Base-by-base conservation (phyloP, 2,797 vertebrate species). In the Anabacerthia variegaticeps region DNA sequence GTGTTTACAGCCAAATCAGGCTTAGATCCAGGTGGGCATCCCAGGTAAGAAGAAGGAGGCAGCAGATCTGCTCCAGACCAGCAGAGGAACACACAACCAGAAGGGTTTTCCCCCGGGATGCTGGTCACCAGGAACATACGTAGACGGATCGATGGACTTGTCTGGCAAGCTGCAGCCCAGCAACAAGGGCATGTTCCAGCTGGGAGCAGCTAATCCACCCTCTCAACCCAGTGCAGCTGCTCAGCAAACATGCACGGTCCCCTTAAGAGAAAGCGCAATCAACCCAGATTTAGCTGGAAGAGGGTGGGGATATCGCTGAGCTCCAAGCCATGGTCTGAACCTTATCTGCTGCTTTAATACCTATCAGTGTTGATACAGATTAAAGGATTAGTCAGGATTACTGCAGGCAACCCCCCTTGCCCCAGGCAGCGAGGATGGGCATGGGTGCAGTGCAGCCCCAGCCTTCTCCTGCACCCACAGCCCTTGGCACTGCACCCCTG, bases 291-390 rank as follows among this genome's bases (percentile, higher is more conserved):
- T 85, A 92, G 94, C 69, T 93, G 76, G 79, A 88, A 91, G 89
- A 93, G 95, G 95, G 91, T 84, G 94, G 95, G 87, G 93, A 92
- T 89, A 93, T 73, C 27, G 34, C 89, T 81, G 91, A 95, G 95
- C 93, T 94, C 43, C 78, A 89, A 96, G 76, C 92, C 83, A 54
- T 1, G 63, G 82, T 92, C 93, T 90, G 89, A 93, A 95, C 83
- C 91, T 96, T 96, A 96, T 93, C 92, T 93, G 85, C 81, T 86
- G 88, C 92, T 91, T 65, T 97, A 97, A 97, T 96, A 86, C 83
- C 75, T 93, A 92, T 96, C 93, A 92, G 85, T 94, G 95, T 91
- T 95, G 76, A 95, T 96, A 92, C 76, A 92, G 94, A 96, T 96
- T 96, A 96, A 96, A 89, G 91, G 91, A 79, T 95, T 96, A 93